Base-by-base conservation (phyloP, 2,797 vertebrate genomes). In the Leptoclinus maculatus region DNA sequence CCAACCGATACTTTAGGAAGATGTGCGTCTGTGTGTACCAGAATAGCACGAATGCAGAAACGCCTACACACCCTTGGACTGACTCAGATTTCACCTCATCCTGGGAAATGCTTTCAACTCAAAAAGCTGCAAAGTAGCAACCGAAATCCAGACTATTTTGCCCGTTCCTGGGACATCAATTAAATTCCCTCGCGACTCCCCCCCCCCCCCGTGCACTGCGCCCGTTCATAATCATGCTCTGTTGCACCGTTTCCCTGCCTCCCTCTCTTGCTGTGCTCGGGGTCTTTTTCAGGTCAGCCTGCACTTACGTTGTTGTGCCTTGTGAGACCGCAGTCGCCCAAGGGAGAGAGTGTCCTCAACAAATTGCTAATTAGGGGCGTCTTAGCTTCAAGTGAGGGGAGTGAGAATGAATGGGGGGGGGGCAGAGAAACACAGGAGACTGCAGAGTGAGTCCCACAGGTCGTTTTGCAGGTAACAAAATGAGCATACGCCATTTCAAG, bases 331-430 rank as follows among this genome's bases (percentile, higher is more conserved):
- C 74, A 45, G 76, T 74, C 16, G 67, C 90, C 84, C 65, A 13
- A 27, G 82, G 88, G 83, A 89, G 51, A 66, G 49, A 63, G 67
- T 84, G 90, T 88, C 83, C 88, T 89, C 88, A 88, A 85, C 83
- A 87, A 89, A 91, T 85, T 83, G 72, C 80, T 91, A 93, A 93
- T 93, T 86, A 90, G 88, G 83, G 88, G 83, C 67, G 78, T 75
- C 72, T 78, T 69, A 36, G 71, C 60, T 75, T 59, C 64, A 70
- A 74, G 71, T 27, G 53, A 63, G 27, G 27, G 45, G 72, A 71
- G 39, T 17, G 29, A 58, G 47, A 32, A 56, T 5, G 29, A n/a
- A n/a, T 27, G 29, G 29, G 63, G 67, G 70, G 59, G 34, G 8
- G 12, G 53, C 17, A 54, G 66, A 76, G 66, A 63, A 68, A 65